phyloP scores from a whole-genome alignment of 1,140 invertebrate genomes.

The Sarcophaga peregrina region DNA sequence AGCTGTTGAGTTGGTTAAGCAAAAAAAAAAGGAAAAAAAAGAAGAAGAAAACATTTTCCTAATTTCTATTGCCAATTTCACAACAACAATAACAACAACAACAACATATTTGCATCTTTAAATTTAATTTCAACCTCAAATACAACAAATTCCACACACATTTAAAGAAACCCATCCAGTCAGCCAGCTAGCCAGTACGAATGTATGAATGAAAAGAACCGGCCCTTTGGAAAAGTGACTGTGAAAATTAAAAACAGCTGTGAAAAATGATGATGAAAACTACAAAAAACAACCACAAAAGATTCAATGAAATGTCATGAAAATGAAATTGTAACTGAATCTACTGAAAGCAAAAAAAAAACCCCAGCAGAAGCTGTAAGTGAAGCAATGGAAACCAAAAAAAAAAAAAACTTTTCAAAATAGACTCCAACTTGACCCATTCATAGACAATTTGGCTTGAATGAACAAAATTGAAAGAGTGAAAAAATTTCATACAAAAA shows the following conservation, averaged over 20 bases:
- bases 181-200: too few species aligned
- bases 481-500: too few species aligned
- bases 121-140: neutral
- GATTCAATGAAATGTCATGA: too few species aligned
- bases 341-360: neutral
- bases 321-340: too few species aligned
- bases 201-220: too few species aligned
- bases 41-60: too few species aligned
- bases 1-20: neutral
- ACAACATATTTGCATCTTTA: neutral
- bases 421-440: slow-evolving; percentile 9
- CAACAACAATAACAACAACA: too few species aligned
- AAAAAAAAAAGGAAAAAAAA: too few species aligned
- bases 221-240: neutral
- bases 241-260: slow-evolving; percentile 3
- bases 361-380: neutral
- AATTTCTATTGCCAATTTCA: too few species aligned
- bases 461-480: too few species aligned
- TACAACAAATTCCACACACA: neutral
- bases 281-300: too few species aligned
- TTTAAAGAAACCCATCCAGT: neutral
- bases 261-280: neutral
- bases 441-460: slow-evolving; percentile 5
- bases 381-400: too few species aligned
- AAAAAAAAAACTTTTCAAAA: slow-evolving; percentile 2